Evolutionary conservation across 37 sponge, comb jelly and placozoan genomes (phyloP).

Genomic region (Halisarca cf. caerulea): DNA sequence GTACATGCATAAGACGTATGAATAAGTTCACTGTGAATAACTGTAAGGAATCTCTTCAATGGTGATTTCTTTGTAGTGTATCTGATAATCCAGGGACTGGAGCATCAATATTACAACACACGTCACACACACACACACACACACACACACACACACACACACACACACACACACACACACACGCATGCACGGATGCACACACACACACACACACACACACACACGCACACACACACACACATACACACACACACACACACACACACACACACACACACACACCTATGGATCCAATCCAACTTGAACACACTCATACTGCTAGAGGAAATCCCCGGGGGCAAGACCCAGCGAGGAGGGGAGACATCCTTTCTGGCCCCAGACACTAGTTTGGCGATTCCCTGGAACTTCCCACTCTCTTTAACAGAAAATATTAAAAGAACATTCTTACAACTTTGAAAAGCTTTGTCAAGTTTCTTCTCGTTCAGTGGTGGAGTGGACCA

Average conservation of each 20-base stretch:
- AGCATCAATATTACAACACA: too few species aligned
- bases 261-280: conserved; percentile 11
- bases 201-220: too few species aligned
- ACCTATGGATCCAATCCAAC: conserved; percentile 90
- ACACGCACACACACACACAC: too few species aligned
- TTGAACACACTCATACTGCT: conserved; percentile 79
- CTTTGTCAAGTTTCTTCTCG: conserved; percentile 90
- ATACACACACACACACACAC: conserved; percentile 17
- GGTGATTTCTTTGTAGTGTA: too few species aligned
- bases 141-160: too few species aligned
- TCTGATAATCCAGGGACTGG: too few species aligned
- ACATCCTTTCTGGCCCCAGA: conserved; percentile 77
- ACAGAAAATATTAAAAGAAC: conserved; percentile 94
- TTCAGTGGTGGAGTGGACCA: conserved; percentile 94
- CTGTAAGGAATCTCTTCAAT: too few species aligned
- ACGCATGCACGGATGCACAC: too few species aligned
- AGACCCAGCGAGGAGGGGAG: conserved; percentile 68
- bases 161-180: not conserved
- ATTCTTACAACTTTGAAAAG: conserved; percentile 87
- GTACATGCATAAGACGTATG: too few species aligned
- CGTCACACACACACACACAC: too few species aligned
- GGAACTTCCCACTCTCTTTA: conserved; percentile 95
- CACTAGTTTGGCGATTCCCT: conserved; percentile 79
- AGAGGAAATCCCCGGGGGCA: conserved; percentile 75
- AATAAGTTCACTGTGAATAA: too few species aligned